Conservation (phyloP, 2,888 invertebrate genomes). For the Acleris literana region DNA sequence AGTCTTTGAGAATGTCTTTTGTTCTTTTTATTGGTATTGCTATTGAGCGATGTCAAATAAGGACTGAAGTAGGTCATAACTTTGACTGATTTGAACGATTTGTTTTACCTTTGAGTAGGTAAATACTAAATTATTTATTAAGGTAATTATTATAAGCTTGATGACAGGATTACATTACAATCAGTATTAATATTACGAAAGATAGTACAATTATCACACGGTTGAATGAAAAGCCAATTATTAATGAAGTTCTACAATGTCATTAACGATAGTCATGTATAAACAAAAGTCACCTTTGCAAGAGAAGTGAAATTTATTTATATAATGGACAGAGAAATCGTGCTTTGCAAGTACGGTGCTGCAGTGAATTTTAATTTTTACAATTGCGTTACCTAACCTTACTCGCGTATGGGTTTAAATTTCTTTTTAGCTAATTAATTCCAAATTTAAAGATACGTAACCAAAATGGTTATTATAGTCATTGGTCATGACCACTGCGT, state of each 20-base stretch:
- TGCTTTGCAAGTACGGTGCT: constrained; percentile 11
- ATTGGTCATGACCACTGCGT: no score
- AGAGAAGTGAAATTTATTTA: constrained; percentile 32
- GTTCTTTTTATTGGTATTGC: background rate
- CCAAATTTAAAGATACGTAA: constrained; percentile 19
- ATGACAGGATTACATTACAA: no score
- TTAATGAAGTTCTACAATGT: constrained; percentile 19
- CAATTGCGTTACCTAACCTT: constrained; percentile 29
- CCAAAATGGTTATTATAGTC: constrained; percentile 9
- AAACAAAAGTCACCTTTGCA: constrained; percentile 23
- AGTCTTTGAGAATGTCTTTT: constrained; percentile 8
- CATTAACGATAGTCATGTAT: constrained; percentile 18
- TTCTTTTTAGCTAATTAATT: constrained; percentile 32
- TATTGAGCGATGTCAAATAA: no score
- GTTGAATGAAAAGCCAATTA: constrained; percentile 8
- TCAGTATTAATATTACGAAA: no score
- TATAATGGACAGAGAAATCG: constrained; percentile 32
- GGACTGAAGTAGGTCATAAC: no score
- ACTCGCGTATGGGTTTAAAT: constrained; percentile 20
- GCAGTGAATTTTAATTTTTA: constrained; percentile 28
- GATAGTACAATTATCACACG: constrained; percentile 4
- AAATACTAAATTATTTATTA: no score
- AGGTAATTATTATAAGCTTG: no score
- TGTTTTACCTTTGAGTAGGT: no score
- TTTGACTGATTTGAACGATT: no score